Percentiles rank a stretch among this genome's conserved stretches.
Evolutionary conservation across 2,888 invertebrate genomes (phyloP).

Genomic region (Lepidochrysops patricia): DNA sequence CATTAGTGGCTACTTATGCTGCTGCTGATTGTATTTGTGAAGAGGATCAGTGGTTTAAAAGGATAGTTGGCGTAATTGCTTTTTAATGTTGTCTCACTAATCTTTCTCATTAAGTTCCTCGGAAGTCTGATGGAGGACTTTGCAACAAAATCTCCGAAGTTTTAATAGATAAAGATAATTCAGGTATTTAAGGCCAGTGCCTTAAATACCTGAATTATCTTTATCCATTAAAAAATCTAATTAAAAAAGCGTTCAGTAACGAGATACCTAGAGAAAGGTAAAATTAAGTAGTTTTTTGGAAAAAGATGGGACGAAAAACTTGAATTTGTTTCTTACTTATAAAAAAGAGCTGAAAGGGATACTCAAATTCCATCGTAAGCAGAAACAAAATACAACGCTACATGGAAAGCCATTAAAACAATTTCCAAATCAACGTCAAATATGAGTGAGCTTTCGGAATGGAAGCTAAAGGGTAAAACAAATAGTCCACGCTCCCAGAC

Average conservation of each 20-base stretch:
- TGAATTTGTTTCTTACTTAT: too few relatives aligned
- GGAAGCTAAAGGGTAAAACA: conserved; percentile 26
- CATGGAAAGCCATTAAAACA: background rate
- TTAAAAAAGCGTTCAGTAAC: too few relatives aligned
- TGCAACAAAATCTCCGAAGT: background rate
- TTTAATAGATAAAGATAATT: background rate
- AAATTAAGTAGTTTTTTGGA: too few relatives aligned
- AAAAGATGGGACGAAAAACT: too few relatives aligned
- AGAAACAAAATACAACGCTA: background rate
- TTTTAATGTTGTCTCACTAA: background rate
- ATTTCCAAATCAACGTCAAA: conserved; percentile 5
- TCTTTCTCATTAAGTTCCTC: background rate
- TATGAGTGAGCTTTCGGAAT: conserved; percentile 19
- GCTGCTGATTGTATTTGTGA: background rate
- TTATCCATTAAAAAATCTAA: too few relatives aligned
- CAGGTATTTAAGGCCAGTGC: too few relatives aligned
- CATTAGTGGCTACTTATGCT: background rate
- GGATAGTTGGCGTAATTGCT: background rate
- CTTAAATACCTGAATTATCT: too few relatives aligned
- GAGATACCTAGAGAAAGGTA: too few relatives aligned
- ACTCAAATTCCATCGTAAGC: background rate
- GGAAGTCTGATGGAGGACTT: background rate
- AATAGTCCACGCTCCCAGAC: conserved; percentile 25
- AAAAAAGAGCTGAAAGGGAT: too few relatives aligned
- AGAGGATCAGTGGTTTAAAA: background rate